These are phyloP conservation scores for Aramus guarauna DNA, from an alignment of 2,113 vertebrate genomes.

Conservation along the genomic window DNA sequence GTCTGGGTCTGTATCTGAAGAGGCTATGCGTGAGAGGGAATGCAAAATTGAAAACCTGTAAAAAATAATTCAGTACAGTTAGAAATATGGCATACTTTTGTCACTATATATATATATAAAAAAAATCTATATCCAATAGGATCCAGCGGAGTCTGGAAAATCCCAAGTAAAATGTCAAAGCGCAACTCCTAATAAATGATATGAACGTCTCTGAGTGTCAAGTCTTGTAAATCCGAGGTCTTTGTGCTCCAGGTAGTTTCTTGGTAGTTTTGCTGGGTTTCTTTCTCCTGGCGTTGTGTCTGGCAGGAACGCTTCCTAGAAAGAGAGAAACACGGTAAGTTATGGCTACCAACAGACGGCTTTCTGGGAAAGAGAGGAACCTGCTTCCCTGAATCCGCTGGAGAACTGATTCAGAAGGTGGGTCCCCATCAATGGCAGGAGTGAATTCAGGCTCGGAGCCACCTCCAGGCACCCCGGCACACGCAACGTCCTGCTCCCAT, in stretches of 20 bases:
- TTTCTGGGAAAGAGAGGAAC: not conserved
- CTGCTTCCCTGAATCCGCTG: not conserved
- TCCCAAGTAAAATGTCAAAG: constrained; percentile 64
- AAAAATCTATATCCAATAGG: constrained; percentile 38
- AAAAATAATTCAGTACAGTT: constrained; percentile 67
- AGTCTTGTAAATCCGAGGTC: constrained; percentile 61
- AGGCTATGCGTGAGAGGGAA: constrained; percentile 39
- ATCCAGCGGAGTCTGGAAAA: constrained; percentile 62
- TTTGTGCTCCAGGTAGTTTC: constrained; percentile 67
- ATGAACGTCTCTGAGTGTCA: constrained; percentile 57
- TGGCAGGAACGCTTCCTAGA: not conserved
- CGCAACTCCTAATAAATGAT: constrained; percentile 62
- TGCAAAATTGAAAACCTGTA: constrained; percentile 59
- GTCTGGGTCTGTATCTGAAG: not conserved
- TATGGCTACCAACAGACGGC: not conserved
- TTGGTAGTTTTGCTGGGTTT: constrained; percentile 62
- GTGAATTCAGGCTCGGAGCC: not conserved
- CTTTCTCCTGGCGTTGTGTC: not conserved
- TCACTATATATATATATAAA: constrained; percentile 50
- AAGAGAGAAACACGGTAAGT: not conserved
- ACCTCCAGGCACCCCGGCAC: not conserved
- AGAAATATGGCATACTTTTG: constrained; percentile 69
- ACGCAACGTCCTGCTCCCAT: not conserved
- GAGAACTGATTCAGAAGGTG: not conserved
- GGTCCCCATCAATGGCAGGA: not conserved